Evolutionary conservation across 2,797 vertebrate genomes (phyloP), one percentile per base, ranked within the genome.

Genomic region (Perdix hodgsoniae): DNA sequence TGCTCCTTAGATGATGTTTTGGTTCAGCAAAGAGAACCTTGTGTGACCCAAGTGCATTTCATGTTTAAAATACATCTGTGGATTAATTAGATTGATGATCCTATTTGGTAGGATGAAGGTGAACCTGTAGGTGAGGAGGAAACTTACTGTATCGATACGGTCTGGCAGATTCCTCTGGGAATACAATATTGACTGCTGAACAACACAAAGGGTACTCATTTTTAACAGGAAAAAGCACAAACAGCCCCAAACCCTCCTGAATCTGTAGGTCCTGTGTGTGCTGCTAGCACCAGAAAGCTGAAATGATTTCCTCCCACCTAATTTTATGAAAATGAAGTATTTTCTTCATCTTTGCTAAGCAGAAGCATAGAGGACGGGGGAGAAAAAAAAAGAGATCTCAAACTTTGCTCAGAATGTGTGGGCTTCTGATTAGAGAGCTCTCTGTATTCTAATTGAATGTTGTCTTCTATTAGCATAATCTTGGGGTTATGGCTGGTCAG

Each of bases 361-460:
- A 63, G 40, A 76, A 88, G 2, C 3, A 2, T 5, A 8, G 24
- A 42, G 44, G 1, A 4, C 17, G 2, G 9, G 19, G 39, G 39
- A 39, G n/a, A n/a, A n/a, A 5, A 0, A 11, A 8, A 23, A 47
- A 64, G 27, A 18, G 21, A 8, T 56, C 37, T 91, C 33, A 14
- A 90, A 79, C 44, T 94, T 90, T 49, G 42, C 31, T 88, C 52
- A 86, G 83, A 15, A 5, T 66, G 33, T 54, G 85, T 93, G 44
- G 71, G 87, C 52, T 90, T 52, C 90, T 93, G 87, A 91, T 92
- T 87, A 91, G 83, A 50, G 37, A 70, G 57, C 10, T 4, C 40
- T 78, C 76, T 88, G 69, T 76, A 64, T 93, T 78, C 74, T 95
- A 92, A 96, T 93, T 91, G 83, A 90, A 93, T 96, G 83, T 79